Conservation (phyloP, 1,140 invertebrate genomes). For the Drosophila lowei region DNA sequence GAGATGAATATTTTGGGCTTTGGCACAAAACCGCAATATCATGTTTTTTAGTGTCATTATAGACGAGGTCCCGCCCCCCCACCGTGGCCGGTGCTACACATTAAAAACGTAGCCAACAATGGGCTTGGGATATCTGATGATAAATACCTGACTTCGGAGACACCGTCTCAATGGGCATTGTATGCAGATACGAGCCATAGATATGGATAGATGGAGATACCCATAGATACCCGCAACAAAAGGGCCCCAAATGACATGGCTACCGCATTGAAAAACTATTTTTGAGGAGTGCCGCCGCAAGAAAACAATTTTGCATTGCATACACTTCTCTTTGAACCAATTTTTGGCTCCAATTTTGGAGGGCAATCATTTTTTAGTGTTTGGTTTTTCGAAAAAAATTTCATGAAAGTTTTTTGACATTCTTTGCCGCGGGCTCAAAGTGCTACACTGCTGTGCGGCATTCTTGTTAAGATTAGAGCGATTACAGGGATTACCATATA, state of each 20-base stretch:
- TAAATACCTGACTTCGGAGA: conserved; percentile 33
- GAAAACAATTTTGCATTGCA: conserved; percentile 34
- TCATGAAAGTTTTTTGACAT: conserved; percentile 43
- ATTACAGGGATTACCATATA: conserved; percentile 46
- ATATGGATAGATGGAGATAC: background rate
- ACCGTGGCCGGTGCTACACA: conserved; percentile 29
- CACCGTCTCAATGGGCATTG: conserved; percentile 60
- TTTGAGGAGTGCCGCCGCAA: conserved; percentile 32
- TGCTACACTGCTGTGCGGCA: conserved; percentile 23
- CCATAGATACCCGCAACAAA: conserved; percentile 20
- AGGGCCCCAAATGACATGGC: conserved; percentile 51
- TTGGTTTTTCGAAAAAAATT: background rate
- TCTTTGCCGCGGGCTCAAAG: conserved; percentile 18
- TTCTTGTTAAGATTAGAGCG: conserved; percentile 46
- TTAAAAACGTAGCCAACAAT: conserved; percentile 49
- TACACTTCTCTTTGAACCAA: conserved; percentile 18
- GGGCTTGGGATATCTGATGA: conserved; percentile 34
- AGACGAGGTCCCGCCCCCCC: conserved; percentile 9
- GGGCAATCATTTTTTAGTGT: conserved; percentile 50
- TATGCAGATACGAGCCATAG: conserved; percentile 55
- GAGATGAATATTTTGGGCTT: conserved; percentile 21
- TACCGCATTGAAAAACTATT: conserved; percentile 45
- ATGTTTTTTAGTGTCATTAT: conserved; percentile 70
- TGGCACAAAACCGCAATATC: conserved; percentile 62
- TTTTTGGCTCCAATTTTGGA: conserved; percentile 33